Base-by-base conservation (phyloP, 2,888 invertebrate species). In the Masnerella sp. region DNA sequence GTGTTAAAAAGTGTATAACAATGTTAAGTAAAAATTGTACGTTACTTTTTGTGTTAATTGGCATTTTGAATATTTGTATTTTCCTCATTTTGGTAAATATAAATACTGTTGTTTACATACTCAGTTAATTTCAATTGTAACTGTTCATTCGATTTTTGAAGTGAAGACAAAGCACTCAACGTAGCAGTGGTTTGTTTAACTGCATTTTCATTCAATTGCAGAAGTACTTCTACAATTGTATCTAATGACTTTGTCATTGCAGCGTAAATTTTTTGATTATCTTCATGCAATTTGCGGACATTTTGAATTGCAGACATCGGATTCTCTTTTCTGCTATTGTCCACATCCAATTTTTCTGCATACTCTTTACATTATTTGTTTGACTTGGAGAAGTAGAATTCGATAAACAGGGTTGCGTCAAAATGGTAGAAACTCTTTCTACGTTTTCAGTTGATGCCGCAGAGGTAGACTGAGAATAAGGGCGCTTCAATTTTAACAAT, bases 81-180 rank as follows among this genome's bases (percentile, higher is more conserved):
- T n/a, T n/a, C n/a, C n/a, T 40, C 17, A 2, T 2, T 12, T 40
- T 40, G 18, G 40, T 9, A 15, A n/a, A n/a, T n/a, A 17, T 40
- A 40, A 17, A 15, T 9, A 17, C 17, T 9, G n/a, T 8, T 40
- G 5, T 15, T 8, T 40, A 40, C 4, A 5, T n/a, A 17, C 40
- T 2, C 1, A 40, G 5, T 5, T 5, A 40, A 8, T 9, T 34
- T 11, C 17, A 8, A 1, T 17, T 4, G n/a, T 9, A 40, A 4
- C n/a, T 40, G 40, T 9, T 40, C 40, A 40, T 40, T 40, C 9
- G 40, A 40, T n/a, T 40, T 4, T 40, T 9, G 2, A 8, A 40
- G 15, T 15, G 40, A 4, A 1, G 2, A 1, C 7, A 40, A 18
- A 3, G n/a, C 8, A 4, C 18, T 2, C 9, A 40, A 9, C 9